phyloP scores from a whole-genome alignment of 2,888 invertebrate species.

The Drosophila mayaguana region DNA sequence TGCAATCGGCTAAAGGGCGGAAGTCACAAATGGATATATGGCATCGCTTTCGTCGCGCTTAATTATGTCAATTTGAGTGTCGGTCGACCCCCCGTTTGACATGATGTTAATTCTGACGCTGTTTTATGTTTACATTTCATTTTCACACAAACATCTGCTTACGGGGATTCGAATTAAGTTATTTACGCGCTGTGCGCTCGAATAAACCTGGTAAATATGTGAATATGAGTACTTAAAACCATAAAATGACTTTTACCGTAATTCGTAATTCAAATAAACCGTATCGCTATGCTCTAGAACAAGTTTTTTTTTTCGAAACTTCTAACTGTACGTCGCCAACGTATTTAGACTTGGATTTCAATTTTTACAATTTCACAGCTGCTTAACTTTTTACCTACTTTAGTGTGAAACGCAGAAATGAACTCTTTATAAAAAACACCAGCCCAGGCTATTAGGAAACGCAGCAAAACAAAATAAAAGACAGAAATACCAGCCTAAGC shows the following conservation, averaged over 20 bases:
- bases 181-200: slow-evolving; percentile 35
- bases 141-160: slow-evolving; percentile 16
- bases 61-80: slow-evolving; percentile 46
- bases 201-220: slow-evolving; percentile 21
- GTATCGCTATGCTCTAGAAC: slow-evolving; percentile 37
- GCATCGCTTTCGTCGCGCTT: slow-evolving; percentile 33
- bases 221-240: slow-evolving; percentile 19
- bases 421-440: slow-evolving; percentile 23
- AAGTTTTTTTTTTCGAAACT: slow-evolving; percentile 42
- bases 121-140: slow-evolving; percentile 31
- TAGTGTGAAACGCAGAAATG: slow-evolving; percentile 26
- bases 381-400: slow-evolving; percentile 34
- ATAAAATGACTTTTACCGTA: slow-evolving; percentile 32
- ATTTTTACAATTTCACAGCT: slow-evolving; percentile 58
- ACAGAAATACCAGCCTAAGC: slow-evolving; percentile 1
- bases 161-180: slow-evolving; percentile 39
- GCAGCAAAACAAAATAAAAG: background rate
- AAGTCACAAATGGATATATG: slow-evolving; percentile 48
- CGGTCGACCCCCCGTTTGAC: background rate
- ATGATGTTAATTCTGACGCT: slow-evolving; percentile 34
- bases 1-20: slow-evolving; percentile 63
- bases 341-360: slow-evolving; percentile 34
- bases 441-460: slow-evolving; percentile 5
- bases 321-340: slow-evolving; percentile 36
- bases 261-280: slow-evolving; percentile 28